Conservation (phyloP, 2,888 invertebrate genomes). For the Metalampra italica region DNA sequence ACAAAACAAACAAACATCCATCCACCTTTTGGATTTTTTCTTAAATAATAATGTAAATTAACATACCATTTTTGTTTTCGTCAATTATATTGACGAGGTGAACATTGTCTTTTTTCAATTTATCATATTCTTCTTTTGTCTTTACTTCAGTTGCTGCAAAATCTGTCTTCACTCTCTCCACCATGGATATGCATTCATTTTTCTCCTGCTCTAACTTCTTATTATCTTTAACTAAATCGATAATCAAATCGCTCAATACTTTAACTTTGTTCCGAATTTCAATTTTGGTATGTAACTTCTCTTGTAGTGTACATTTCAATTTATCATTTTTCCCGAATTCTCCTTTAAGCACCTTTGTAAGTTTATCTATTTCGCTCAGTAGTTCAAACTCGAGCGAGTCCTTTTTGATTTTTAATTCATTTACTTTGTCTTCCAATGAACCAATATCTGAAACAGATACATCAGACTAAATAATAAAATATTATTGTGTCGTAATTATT, state of each 20-base stretch:
- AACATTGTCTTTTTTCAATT: conserved; percentile 24
- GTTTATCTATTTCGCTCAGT: conserved; percentile 17
- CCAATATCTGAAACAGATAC: conserved; percentile 6
- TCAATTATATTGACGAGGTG: conserved; percentile 25
- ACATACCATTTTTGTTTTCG: conserved; percentile 39
- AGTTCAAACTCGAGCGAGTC: conserved; percentile 21
- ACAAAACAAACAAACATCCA: too few relatives aligned
- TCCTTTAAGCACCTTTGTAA: conserved; percentile 22
- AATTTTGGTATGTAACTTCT: conserved; percentile 30
- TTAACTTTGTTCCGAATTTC: conserved; percentile 29
- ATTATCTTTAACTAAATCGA: conserved; percentile 36
- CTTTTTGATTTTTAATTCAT: conserved; percentile 23
- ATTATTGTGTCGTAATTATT: too few relatives aligned
- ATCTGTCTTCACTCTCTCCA: conserved; percentile 14
- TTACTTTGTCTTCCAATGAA: conserved; percentile 22
- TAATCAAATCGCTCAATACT: conserved; percentile 23
- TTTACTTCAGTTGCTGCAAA: conserved; percentile 9
- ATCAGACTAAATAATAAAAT: too few relatives aligned
- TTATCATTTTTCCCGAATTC: conserved; percentile 23
- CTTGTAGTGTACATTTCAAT: conserved; percentile 28
- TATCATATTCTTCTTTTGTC: conserved; percentile 15
- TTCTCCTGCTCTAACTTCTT: conserved; percentile 19
- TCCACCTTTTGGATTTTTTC: background rate
- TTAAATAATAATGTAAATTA: background rate
- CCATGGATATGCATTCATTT: conserved; percentile 13